Evolutionary conservation across 2,113 vertebrate species (phyloP), one percentile per base, ranked within the genome.

Genomic region (Oncorhynchus tshawytscha): DNA sequence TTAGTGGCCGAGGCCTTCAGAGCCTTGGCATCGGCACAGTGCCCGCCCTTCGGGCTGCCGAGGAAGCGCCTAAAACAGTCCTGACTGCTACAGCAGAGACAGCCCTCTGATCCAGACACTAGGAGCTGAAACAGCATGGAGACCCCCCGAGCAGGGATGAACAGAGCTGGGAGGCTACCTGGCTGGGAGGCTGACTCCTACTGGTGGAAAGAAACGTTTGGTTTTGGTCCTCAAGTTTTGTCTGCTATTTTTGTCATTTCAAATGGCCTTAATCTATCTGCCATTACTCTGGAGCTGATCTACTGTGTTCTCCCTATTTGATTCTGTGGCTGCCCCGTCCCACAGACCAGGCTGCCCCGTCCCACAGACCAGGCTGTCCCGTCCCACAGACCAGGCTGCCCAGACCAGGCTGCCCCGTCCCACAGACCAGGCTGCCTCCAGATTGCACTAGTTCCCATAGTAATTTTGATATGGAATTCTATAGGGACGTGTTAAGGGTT

Each of bases 1-100:
- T 95, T 99, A 93, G 98, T 99, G 87, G 98, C 98, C 76, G 98
- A 99, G 93, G 97, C 97, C 90, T 99, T 98, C 89, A 95, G 97
- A 2, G 97, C 98, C 49, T 93, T 98, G 59, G 97, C 97, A 8
- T 97, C 97, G 83, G 96, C 96, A 82, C 98, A 99, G 92, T 98
- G 97, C 93, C 96, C 96, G 74, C 96, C 96, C 91, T 98, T 98
- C 75, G 96, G 96, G 91, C 95, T 96, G 93, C 96, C 98, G 86
- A 93, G 97, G 86, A 99, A 98, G 88, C 95, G 97, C 77, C 96
- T 99, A 95, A 98, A 99, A 95, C 97, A 98, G 94, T 98, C 96
- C 62, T 99, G 95, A 98, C 93, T 88, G 87, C 13, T 54, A 5
- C 49, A 16, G 51, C 51, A 5, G 82, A 85, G 86, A 87, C 84